Evolutionary conservation across 2,888 invertebrate species (phyloP), one percentile per base, ranked within the genome.

Genomic region (Apamea monoglypha): DNA sequence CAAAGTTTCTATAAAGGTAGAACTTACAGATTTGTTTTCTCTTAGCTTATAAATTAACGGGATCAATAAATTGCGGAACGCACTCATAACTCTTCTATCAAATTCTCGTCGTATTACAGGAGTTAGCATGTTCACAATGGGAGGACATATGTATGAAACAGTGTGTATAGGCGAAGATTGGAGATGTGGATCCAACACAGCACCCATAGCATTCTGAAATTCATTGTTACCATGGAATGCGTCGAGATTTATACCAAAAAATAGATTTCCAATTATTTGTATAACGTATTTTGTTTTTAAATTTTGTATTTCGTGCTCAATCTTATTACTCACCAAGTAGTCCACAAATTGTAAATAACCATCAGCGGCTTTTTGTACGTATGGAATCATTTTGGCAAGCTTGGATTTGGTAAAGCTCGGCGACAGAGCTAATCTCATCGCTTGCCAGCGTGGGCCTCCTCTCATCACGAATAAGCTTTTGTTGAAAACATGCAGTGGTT

Each of bases 401-500:
- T 78, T 78, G 14, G 61, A 32, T 53, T 61, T 44, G 10, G 78
- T 67, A 18, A 77, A 78, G 21, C 2, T 61, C 7, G 61, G 68
- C 12, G 78, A 53, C 6, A 53, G 18, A 40, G 21, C 40, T 40
- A 6, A 8, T 63, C 78, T 78, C 50, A 53, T 63, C 1, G 68
- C 78, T 50, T 63, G 78, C 78, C 78, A 78, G 0, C 40, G 68
- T 29, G 67, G 40, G 18, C 25, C 67, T n/a, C 68, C 68, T 53
- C n/a, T 76, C 67, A 68, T 61, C 18, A 68, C 2, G 25, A 68
- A 68, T 32, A 78, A 25, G n/a, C 77, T 77, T 61, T 61, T 78
- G 14, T 40, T 68, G 36, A 59, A 59, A 47, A 78, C n/a, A 32
- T 67, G 67, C 5, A 50, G 0, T 7, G 61, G 59, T 36, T 59